Base-by-base conservation (phyloP, 2,113 vertebrate species). In the Aspiorhynchus laticeps region DNA sequence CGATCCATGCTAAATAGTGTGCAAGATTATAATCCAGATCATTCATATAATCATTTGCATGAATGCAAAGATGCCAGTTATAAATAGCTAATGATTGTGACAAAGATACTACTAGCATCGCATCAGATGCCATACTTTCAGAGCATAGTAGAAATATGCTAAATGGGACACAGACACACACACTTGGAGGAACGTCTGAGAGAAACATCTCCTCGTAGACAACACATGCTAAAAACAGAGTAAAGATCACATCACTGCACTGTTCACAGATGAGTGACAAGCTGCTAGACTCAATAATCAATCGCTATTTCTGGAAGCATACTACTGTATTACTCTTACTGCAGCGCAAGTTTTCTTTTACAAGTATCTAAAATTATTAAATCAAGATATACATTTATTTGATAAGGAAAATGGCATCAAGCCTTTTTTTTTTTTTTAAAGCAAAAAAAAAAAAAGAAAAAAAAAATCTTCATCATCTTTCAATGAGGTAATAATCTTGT, bases 211-310 rank as follows among this genome's bases (percentile, higher is more conserved):
- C 15, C 26, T 71, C 69, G 7, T 17, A 69, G 65, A 33, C 65
- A 21, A 71, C 67, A 71, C 17, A 71, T 38, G 33, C 69, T 73
- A 21, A 73, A 73, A 73, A 73, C 69, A 38, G 17, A 56, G 53
- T 8, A 7, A 4, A 71, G 33, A 56, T 56, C 53, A 56, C 21
- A 56, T 24, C 19, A 24, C 8, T 38, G 33, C 33, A 73, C 69
- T 38, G 69, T 73, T 73, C 9, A 38, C 15, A 69, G 19, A 24
- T 12, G 33, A 73, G 69, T 11, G 36, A 38, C 8, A 2, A 10
- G 19, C 31, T 71, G 67, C 17, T 9, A 33, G 67, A 67, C 28
- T 67, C 12, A 31, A 67, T 31, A 31, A 71, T 71, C 1, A 38
- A 41, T 41, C 0, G 4, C 69, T 41, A 24, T 38, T 10, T 73